Conservation (phyloP, 1,140 invertebrate genomes). For the Penaeus chinensis region DNA sequence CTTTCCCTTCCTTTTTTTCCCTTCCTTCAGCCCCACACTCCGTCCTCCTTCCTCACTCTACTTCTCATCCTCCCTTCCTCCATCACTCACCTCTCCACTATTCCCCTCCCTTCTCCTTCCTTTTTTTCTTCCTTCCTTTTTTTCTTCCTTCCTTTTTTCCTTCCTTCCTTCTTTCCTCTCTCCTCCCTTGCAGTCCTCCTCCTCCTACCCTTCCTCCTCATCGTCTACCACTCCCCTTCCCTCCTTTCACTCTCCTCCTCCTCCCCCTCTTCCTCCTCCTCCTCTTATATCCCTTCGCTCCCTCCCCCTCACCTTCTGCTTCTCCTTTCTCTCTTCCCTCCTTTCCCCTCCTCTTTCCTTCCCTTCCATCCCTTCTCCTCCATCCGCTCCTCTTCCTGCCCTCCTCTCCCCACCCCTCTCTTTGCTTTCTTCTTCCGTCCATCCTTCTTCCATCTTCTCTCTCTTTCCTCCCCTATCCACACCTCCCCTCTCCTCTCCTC, state of each 20-base stretch:
- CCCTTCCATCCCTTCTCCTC: neutral
- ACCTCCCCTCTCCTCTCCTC: too few species aligned
- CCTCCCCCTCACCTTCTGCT: neutral
- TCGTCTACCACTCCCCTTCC: neutral
- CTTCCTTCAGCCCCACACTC: neutral
- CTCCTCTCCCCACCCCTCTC: too few species aligned
- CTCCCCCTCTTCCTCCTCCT: neutral
- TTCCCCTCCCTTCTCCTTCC: neutral
- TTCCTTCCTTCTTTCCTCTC: too few species aligned
- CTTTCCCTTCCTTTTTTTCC: neutral
- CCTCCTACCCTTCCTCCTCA: neutral
- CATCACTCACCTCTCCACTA: neutral
- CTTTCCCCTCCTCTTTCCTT: neutral
- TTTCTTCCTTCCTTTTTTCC: neutral
- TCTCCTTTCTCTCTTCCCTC: too few species aligned
- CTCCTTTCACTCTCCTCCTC: too few species aligned
- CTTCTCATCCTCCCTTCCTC: neutral
- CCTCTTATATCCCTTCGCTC: neutral
- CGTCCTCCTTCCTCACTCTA: neutral
- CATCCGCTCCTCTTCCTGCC: neutral
- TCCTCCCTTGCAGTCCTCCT: neutral
- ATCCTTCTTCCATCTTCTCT: neutral
- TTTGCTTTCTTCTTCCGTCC: neutral
- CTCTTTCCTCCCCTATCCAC: too few species aligned
- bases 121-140: neutral